phyloP scores from a whole-genome alignment of 2,113 vertebrate species.

The Pedionomus torquatus region DNA sequence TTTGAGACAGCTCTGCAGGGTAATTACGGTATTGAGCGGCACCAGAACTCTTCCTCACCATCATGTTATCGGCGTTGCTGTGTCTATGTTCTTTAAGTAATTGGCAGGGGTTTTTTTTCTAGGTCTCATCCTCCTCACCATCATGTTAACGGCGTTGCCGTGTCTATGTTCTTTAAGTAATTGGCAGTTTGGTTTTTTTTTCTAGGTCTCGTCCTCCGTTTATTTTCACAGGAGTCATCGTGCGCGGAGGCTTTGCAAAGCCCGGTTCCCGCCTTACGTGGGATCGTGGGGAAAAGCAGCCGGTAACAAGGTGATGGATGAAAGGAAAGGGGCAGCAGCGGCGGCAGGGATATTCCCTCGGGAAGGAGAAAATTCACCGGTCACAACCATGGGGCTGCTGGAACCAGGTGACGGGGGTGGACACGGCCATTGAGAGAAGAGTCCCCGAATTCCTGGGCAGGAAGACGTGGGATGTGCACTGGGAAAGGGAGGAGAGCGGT shows the following conservation, averaged over 20 bases:
- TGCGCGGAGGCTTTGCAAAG: not conserved
- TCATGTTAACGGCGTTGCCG: not conserved
- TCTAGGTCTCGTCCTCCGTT: not conserved
- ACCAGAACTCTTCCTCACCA: not conserved
- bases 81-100: slow-evolving; percentile 4
- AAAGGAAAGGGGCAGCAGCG: not conserved
- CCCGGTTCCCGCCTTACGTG: not conserved
- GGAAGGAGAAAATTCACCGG: fast-evolving
- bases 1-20: not conserved
- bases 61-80: not conserved
- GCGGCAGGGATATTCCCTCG: not conserved
- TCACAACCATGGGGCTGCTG: fast-evolving
- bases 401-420: not conserved
- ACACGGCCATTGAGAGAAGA: not conserved
- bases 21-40: not conserved
- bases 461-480: fast-evolving
- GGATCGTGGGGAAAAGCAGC: not conserved
- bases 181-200: not conserved
- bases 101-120: not conserved
- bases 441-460: too few species aligned
- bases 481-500: fast-evolving
- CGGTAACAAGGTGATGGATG: too few species aligned
- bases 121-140: not conserved
- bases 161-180: slow-evolving; percentile 7
- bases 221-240: not conserved